A percentile compares a stretch with the other conserved stretches of the same genome.
Evolutionary conservation across 2,113 vertebrate species (phyloP).

Genomic region (Dasyprocta punctata): DNA sequence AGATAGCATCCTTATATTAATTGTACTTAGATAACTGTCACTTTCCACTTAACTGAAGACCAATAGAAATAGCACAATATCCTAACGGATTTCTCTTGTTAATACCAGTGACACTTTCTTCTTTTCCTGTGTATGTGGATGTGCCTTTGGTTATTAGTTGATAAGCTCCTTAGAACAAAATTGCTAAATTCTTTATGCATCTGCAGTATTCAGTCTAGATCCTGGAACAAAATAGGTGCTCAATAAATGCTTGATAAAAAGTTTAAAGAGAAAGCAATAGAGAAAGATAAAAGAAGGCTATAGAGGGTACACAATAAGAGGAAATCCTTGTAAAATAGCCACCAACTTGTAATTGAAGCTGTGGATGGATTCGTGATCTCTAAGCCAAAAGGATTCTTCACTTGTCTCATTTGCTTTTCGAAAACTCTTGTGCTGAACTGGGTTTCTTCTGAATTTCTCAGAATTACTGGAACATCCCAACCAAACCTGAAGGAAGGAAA

Average conservation of each 20-base stretch:
- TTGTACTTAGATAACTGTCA: not conserved
- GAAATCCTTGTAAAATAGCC: constrained; percentile 14
- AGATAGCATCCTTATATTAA: not conserved
- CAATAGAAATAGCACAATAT: not conserved
- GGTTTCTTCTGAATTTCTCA: constrained; percentile 94
- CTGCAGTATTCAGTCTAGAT: not conserved
- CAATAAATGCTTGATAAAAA: not conserved
- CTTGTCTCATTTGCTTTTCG: constrained; percentile 95
- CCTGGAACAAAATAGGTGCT: not conserved
- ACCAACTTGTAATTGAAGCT: constrained; percentile 92
- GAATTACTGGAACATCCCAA: constrained; percentile 94
- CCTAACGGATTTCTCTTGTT: not conserved
- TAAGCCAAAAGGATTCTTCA: constrained; percentile 95
- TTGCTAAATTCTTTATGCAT: not conserved
- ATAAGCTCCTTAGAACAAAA: not conserved
- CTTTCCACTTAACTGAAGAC: not conserved
- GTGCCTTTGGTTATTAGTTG: not conserved
- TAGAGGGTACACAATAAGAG: not conserved
- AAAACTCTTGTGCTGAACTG: constrained; percentile 87
- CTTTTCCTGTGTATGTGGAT: not conserved
- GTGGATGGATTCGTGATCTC: constrained; percentile 85
- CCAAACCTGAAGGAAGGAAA: constrained; percentile 90
- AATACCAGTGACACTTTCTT: not conserved
- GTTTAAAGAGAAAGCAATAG: not conserved
- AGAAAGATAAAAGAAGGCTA: not conserved